Percentiles rank a stretch among this genome's conserved stretches.
Conservation (phyloP, 1,140 invertebrate genomes). For the Branchinecta lynchi region DNA sequence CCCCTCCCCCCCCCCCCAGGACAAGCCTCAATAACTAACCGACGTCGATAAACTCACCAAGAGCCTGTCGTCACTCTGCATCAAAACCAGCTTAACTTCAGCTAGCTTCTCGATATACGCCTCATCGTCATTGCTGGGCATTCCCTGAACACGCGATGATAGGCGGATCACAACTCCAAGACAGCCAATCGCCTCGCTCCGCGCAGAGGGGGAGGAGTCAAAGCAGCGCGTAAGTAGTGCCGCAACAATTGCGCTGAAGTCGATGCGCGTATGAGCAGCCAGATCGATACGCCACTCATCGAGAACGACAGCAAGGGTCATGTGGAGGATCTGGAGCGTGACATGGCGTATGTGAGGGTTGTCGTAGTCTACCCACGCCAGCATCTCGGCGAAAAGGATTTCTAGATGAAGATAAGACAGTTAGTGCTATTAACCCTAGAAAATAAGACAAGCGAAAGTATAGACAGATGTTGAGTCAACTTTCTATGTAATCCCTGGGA, state of each 20-base stretch:
- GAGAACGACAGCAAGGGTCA: not conserved
- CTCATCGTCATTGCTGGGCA: not conserved
- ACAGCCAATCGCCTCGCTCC: not conserved
- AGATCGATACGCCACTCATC: not conserved
- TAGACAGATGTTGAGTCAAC: no score
- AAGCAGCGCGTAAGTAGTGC: not conserved
- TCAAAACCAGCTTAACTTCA: not conserved
- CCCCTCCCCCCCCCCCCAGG: no score
- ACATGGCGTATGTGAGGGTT: not conserved
- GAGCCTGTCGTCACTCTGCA: not conserved
- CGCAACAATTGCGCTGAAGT: not conserved
- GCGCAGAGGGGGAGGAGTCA: not conserved
- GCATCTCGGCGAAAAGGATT: not conserved
- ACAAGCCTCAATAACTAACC: no score
- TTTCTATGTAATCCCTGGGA: no score
- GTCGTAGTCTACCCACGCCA: slow-evolving; percentile 1
- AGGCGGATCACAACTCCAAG: not conserved
- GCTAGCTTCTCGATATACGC: not conserved
- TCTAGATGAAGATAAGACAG: not conserved
- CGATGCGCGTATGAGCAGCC: not conserved
- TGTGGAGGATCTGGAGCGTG: not conserved
- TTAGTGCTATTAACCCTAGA: no score
- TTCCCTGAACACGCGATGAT: not conserved
- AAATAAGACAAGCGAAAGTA: no score
- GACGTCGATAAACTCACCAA: not conserved